Conservation (phyloP, 2,888 invertebrate species). For the Agonopterix arenella region DNA sequence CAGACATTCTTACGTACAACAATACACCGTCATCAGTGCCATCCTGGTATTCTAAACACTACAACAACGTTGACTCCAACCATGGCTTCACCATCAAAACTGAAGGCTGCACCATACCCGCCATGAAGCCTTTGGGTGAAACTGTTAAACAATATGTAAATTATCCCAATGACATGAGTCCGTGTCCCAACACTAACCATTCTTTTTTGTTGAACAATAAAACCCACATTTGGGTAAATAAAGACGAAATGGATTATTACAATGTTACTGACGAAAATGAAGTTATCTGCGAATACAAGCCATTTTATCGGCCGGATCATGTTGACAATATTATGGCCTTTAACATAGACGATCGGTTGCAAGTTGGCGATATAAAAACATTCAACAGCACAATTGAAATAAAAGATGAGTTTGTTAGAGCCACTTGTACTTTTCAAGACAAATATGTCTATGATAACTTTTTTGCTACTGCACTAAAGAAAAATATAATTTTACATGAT, state of each 20-base stretch:
- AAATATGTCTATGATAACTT: constrained; percentile 78
- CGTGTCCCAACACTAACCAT: constrained; percentile 45
- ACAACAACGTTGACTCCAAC: not conserved
- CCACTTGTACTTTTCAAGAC: constrained; percentile 70
- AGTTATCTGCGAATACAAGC: constrained; percentile 75
- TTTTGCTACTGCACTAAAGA: constrained; percentile 77
- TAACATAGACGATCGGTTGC: constrained; percentile 44
- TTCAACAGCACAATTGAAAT: constrained; percentile 52
- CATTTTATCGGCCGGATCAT: constrained; percentile 61
- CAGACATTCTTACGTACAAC: too few relatives aligned
- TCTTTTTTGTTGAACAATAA: constrained; percentile 71
- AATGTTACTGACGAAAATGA: constrained; percentile 47
- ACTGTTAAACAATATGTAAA: constrained; percentile 60
- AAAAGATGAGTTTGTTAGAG: constrained; percentile 79
- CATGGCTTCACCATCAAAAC: constrained; percentile 57
- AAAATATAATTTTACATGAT: constrained; percentile 18
- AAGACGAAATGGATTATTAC: constrained; percentile 56
- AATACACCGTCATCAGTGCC: not conserved
- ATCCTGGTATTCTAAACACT: constrained; percentile 1
- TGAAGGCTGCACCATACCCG: constrained; percentile 79
- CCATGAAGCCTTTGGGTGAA: constrained; percentile 73
- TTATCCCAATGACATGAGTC: constrained; percentile 51
- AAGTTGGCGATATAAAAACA: constrained; percentile 52
- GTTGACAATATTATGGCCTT: constrained; percentile 40
- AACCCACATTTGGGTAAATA: constrained; percentile 68